These are phyloP conservation scores for Macrotis lagotis DNA, from an alignment of 2,113 vertebrate species.

Conservation along the genomic window DNA sequence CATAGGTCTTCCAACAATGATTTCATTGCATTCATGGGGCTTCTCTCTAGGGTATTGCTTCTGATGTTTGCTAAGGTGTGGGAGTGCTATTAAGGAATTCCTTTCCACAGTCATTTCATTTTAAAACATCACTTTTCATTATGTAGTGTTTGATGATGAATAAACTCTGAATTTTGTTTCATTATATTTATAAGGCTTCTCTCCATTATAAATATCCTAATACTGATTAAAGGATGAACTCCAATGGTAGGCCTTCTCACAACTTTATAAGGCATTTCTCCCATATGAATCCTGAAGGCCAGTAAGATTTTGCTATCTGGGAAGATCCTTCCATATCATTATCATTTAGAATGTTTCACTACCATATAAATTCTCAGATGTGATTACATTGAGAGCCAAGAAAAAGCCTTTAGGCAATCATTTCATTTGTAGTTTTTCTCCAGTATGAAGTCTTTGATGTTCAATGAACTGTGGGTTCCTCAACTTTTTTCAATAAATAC, in stretches of 20 bases:
- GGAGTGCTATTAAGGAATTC: neutral
- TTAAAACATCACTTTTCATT: neutral
- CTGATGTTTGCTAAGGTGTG: neutral
- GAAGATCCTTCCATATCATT: conserved; percentile 69
- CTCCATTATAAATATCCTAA: conserved; percentile 69
- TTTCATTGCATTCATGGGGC: conserved; percentile 5
- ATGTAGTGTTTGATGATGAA: neutral
- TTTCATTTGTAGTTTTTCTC: conserved; percentile 60
- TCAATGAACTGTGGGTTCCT: conserved; percentile 74
- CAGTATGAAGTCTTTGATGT: conserved; percentile 71
- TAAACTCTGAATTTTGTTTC: conserved; percentile 60
- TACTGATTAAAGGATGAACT: conserved; percentile 71
- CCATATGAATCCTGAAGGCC: conserved; percentile 71
- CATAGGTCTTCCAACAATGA: conserved; percentile 65
- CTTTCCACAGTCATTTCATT: conserved; percentile 39
- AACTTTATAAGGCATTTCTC: conserved; percentile 72
- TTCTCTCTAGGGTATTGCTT: neutral
- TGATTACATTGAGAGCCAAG: conserved; percentile 37
- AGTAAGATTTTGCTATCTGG: conserved; percentile 63
- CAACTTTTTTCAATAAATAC: conserved; percentile 71
- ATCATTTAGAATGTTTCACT: conserved; percentile 73
- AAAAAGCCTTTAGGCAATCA: conserved; percentile 27
- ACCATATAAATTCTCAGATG: conserved; percentile 74
- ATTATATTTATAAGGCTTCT: conserved; percentile 66
- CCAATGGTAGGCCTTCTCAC: conserved; percentile 70